Conservation (phyloP, 1,140 invertebrate genomes). For the Dicyema japonicum region DNA sequence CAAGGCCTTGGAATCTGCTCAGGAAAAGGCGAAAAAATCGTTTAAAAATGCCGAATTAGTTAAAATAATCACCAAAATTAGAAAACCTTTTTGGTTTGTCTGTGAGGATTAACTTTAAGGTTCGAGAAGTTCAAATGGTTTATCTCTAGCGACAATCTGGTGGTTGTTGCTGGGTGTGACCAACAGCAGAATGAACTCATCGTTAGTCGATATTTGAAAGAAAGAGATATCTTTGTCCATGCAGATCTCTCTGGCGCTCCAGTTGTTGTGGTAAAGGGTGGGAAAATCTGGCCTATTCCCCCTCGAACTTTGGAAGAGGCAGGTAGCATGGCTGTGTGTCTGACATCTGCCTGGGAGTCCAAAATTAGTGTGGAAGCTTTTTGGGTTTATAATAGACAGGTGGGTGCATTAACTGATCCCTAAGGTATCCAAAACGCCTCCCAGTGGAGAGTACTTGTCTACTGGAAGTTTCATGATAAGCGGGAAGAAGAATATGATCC, state of each 20-base stretch:
- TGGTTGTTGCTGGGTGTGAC: slow-evolving; percentile 74
- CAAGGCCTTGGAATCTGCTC: slow-evolving; percentile 59
- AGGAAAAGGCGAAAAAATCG: slow-evolving; percentile 64
- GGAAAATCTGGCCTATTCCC: slow-evolving; percentile 36
- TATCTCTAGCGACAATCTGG: slow-evolving; percentile 79
- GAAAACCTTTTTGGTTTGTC: slow-evolving; percentile 32
- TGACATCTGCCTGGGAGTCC: slow-evolving; percentile 77
- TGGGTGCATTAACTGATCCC: slow-evolving; percentile 5
- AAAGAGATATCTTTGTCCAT: slow-evolving; percentile 22
- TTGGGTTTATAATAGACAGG: slow-evolving; percentile 75
- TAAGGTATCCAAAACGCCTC: slow-evolving; percentile 67
- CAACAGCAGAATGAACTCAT: slow-evolving; percentile 86
- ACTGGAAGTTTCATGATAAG: slow-evolving; percentile 90
- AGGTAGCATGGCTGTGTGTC: slow-evolving; percentile 73
- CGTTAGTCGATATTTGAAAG: slow-evolving; percentile 22
- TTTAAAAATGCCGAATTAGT: slow-evolving; percentile 44
- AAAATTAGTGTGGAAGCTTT: slow-evolving; percentile 70
- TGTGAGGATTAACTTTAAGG: slow-evolving; percentile 25
- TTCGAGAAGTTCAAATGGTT: slow-evolving; percentile 99
- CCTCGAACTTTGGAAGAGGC: slow-evolving; percentile 81
- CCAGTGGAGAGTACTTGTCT: slow-evolving; percentile 69
- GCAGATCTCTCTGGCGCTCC: slow-evolving; percentile 69
- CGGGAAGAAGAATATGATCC: slow-evolving; percentile 82
- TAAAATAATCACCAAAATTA: slow-evolving; percentile 53
- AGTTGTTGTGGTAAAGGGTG: slow-evolving; percentile 68